Evolutionary conservation across 2,797 vertebrate genomes (phyloP), one percentile per base, ranked within the genome.

Genomic region (Phoxinus dragarum): DNA sequence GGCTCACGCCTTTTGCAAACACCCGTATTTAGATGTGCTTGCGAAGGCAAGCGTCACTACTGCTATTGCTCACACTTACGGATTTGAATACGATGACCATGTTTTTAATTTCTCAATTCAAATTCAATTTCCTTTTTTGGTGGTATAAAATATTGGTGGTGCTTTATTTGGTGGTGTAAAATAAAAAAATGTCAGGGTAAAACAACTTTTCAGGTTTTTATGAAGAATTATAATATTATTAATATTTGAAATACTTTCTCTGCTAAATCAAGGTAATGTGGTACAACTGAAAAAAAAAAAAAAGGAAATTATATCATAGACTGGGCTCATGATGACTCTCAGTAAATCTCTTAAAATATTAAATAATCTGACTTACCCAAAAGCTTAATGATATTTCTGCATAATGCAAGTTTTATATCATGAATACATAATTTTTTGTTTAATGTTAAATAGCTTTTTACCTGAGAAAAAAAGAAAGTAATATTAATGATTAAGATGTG

Each of bases 21-120:
- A 47, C 6, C 56, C 19, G 56, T 49, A n/a, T 83, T 83, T 81
- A 69, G 79, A 27, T 52, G 47, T 81, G 66, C 44, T 52, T 67
- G 64, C 4, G 34, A 21, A 72, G 52, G 5, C 14, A 4, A n/a
- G 10, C 1, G 2, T 31, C 7, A 47, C 10, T 40, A 59, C 11
- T 72, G 38, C 16, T 31, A 11, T 9, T 38, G 19, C 42, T 80
- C 19, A 38, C 23, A n/a, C 31, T 7, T 54, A 10, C 17, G n/a
- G n/a, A 17, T 47, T 47, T 47, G 14, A 27, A 47, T 10, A 27
- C 47, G 38, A 27, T 0, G 12, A 27, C 6, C 23, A 47, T 72
- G 14, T 17, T 73, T 73, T 73, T 49, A 0, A 49, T 49, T 49
- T 74, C 27, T 34, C 5, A 10, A 5, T 47, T 31, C 2, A 44